Evolutionary conservation across 2,797 vertebrate species (phyloP), one percentile per base, ranked within the genome.

Genomic region (Limnodromus scolopaceus): DNA sequence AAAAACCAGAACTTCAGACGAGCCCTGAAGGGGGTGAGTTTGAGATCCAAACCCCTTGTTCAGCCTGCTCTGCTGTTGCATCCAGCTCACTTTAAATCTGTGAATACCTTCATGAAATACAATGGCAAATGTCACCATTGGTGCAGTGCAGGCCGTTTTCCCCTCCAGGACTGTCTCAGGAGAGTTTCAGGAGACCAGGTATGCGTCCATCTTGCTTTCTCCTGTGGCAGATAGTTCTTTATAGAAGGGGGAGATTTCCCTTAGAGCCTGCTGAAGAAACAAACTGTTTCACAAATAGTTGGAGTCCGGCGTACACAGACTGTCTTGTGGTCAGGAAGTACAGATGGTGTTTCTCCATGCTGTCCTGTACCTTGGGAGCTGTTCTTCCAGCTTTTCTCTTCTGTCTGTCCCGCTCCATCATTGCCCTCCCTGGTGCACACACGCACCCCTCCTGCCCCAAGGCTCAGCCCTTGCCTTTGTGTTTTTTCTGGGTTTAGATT

Each of bases 381-480:
- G 32, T 48, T 89, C 49, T 46, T 36, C 23, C 38, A 66, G 28
- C 28, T 84, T 39, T 60, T 46, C 51, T 61, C 41, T 57, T 27
- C 16, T 38, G 38, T 64, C 0, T 9, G 39, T 78, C 53, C 12
- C 5, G 49, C 22, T 81, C 32, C 38, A 8, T 46, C 0, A 0
- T 27, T 79, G 18, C 11, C 30, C 36, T 64, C 28, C 48, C 32
- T 1, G 1, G 25, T 13, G 34, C 7, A 3, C 19, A 4, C 41
- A 24, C 24, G 10, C 0, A 0, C 36, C 6, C 6, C 11, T 74
- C 24, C 49, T 0, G 0, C 45, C 28, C 17, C 13, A 27, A 22
- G 30, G 43, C 46, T 91, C 41, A 68, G 43, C 69, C 38, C 38
- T 63, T 60, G 46, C 32, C 17, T 66, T 16, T 23, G 39, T 8